Conservation (phyloP, 2,113 vertebrate genomes). For the Cyphotilapia sp. region DNA sequence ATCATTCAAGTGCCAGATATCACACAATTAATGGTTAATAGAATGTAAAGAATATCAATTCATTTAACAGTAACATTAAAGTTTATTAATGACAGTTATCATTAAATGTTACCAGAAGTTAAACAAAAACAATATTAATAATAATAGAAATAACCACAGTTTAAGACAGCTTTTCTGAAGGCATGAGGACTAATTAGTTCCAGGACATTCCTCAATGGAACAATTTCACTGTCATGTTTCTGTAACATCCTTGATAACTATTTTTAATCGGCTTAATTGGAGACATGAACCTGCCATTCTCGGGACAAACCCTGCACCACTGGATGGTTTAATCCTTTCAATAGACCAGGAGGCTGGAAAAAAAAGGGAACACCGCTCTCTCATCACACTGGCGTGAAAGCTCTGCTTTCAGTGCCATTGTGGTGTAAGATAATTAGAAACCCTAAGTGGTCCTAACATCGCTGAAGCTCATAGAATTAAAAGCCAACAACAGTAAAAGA, state of each 20-base stretch:
- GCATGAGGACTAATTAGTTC: background rate
- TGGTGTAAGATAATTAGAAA: background rate
- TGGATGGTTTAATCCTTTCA: background rate
- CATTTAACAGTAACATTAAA: background rate
- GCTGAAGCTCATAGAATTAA: background rate
- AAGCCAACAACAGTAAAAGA: background rate
- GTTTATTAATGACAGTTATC: background rate
- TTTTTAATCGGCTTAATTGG: slow-evolving; percentile 2
- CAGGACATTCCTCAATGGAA: background rate
- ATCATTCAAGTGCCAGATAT: background rate
- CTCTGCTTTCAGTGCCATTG: background rate
- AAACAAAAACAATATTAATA: background rate
- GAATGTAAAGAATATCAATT: background rate
- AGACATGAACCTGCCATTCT: background rate
- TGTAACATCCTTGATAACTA: background rate
- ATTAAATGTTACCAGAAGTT: background rate
- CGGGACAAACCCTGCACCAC: background rate
- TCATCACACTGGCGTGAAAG: background rate
- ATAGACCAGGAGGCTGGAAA: background rate
- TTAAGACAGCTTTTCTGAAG: background rate
- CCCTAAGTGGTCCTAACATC: background rate
- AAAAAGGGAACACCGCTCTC: background rate
- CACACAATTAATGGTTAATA: background rate
- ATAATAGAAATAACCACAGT: background rate
- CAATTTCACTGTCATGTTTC: background rate